Conservation (phyloP, 2,797 vertebrate species). For the Ibycter americanus region DNA sequence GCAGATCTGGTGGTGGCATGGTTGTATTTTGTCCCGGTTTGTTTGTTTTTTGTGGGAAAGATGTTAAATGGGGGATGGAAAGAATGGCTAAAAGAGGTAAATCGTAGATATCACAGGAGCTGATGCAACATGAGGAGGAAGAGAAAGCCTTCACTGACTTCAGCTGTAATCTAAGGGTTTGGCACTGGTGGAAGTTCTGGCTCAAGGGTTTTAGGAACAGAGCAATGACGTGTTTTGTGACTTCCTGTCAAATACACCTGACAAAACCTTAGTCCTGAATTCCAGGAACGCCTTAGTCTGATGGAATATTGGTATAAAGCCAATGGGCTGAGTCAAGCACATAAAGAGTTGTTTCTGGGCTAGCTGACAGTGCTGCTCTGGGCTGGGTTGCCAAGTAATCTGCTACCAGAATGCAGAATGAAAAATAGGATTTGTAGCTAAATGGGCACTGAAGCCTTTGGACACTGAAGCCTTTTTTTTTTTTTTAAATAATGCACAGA, state of each 20-base stretch:
- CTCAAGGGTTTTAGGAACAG: not conserved
- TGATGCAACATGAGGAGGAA: not conserved
- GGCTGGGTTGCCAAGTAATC: not conserved
- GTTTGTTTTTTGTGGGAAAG: not conserved
- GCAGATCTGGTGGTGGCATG: fast-evolving
- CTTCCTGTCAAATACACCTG: not conserved
- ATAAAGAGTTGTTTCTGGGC: not conserved
- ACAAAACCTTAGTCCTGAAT: not conserved
- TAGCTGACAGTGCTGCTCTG: not conserved
- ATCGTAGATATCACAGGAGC: fast-evolving
- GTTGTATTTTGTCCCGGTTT: not conserved
- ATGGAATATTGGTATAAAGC: not conserved
- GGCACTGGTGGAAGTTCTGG: not conserved
- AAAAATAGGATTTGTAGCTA: not conserved
- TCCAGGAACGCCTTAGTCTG: not conserved
- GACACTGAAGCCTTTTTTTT: too few relatives aligned
- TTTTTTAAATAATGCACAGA: not conserved
- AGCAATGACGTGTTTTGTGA: not conserved
- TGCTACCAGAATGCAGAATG: not conserved
- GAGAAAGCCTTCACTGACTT: not conserved
- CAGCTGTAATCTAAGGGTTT: not conserved
- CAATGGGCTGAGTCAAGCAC: not conserved
- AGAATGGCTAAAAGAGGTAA: not conserved
- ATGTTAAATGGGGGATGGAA: not conserved
- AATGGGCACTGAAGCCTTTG: not conserved